Evolutionary conservation across 1,140 invertebrate species (phyloP), one percentile per base, ranked within the genome.

Genomic region (Brachionus sp.): DNA sequence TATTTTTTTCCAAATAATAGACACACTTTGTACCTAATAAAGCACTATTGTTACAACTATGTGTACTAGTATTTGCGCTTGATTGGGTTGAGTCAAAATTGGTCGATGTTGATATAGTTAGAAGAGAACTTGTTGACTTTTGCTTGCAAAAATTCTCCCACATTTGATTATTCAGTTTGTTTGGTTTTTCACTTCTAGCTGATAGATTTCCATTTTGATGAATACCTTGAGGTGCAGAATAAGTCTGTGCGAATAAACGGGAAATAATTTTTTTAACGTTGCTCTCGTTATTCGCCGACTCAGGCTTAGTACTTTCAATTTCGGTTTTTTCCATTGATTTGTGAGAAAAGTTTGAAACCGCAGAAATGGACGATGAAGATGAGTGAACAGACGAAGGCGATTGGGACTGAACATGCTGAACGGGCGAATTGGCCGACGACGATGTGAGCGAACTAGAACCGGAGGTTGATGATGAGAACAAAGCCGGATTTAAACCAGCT

Each of bases 231-330:
- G 70, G 39, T n/a, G 25, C 19, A 9, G 42, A 10, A 9, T 75
- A 75, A 23, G 70, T 46, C n/a, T 80, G 77, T 1, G 77, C 53
- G 9, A 80, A 66, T n/a, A 80, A 25, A 23, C 77, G 46, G 2
- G 77, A 80, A 39, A 80, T 80, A 4, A 80, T 80, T 66, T 80
- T 80, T 35, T 80, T 80, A 12, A 80, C 77, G 42, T 80, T 80
- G 50, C 77, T 80, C 16, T 80, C 77, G 19, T 57, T 62, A 16
- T 80, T 50, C 6, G 37, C n/a, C 7, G 37, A 5, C 12, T 75
- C 50, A 62, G 50, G 12, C 25, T 80, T 57, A 4, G n/a, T 29
- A 29, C 29, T 2, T 19, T 57, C 77, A 62, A 19, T 44, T 57
- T 29, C 16, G 9, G 19, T 66, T 33, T 37, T 80, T 39, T 57